These are phyloP conservation scores for Paramisgurnus dabryanus DNA, from an alignment of 2,113 vertebrate species.

Conservation along the genomic window DNA sequence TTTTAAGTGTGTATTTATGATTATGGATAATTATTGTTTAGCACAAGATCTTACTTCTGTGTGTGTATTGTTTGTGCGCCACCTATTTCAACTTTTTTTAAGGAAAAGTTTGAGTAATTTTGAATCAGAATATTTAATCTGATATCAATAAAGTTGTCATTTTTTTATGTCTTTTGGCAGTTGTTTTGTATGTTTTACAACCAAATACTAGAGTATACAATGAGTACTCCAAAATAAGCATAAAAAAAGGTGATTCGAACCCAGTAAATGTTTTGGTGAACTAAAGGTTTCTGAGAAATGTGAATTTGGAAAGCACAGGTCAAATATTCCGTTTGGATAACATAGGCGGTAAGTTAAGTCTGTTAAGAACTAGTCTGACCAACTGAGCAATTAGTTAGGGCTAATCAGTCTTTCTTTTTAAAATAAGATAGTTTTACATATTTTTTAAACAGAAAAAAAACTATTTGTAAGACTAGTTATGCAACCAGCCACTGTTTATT, in stretches of 20 bases:
- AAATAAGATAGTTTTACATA: no score
- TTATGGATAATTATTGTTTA: conserved; percentile 45
- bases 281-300: no score
- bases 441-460: no score
- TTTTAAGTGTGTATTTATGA: conserved; percentile 53
- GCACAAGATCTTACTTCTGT: conserved; percentile 30
- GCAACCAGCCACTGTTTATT: background rate
- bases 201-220: background rate
- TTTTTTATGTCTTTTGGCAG: conserved; percentile 22
- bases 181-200: background rate
- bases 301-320: no score
- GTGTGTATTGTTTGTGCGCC: conserved; percentile 35
- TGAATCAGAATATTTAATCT: conserved; percentile 40
- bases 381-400: no score
- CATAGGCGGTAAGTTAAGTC: no score
- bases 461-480: no score
- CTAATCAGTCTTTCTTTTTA: no score
- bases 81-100: conserved; percentile 52
- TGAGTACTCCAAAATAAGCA: background rate
- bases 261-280: no score
- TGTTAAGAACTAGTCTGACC: no score
- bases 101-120: conserved; percentile 31
- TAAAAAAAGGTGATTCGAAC: no score
- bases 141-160: conserved; percentile 52
- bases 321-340: no score